Evolutionary conservation across 2,113 vertebrate genomes (phyloP).

Genomic region (Holacanthus passer): DNA sequence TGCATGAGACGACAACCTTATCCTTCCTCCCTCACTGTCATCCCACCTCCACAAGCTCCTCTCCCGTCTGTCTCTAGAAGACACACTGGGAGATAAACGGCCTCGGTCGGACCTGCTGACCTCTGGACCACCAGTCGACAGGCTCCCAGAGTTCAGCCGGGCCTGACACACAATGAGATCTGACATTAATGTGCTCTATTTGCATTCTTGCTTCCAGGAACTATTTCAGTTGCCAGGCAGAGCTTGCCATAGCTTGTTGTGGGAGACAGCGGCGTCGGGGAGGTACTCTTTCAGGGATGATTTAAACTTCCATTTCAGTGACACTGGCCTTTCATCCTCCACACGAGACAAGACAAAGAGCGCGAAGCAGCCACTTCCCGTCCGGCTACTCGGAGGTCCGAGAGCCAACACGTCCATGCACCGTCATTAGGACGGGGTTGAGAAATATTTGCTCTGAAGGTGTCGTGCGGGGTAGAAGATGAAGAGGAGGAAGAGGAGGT

Average conservation of each 20-base stretch:
- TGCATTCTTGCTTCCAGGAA: conserved; percentile 71
- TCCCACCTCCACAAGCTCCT: conserved; percentile 1
- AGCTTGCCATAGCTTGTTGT: conserved; percentile 52
- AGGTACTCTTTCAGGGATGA: conserved; percentile 56
- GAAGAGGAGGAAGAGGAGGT: conserved; percentile 29
- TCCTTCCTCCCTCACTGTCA: background rate
- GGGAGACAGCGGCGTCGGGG: conserved; percentile 50
- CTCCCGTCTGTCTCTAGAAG: conserved; percentile 14
- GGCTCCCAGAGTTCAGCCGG: conserved; percentile 52
- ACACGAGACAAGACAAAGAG: conserved; percentile 46
- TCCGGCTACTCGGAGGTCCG: conserved; percentile 55
- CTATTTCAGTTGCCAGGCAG: conserved; percentile 60
- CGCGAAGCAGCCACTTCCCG: conserved; percentile 14
- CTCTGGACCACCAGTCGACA: conserved; percentile 53
- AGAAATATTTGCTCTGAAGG: conserved; percentile 71
- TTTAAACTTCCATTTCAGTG: conserved; percentile 68
- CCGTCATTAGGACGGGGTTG: conserved; percentile 47
- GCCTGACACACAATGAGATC: conserved; percentile 51
- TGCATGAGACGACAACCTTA: background rate
- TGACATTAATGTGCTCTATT: conserved; percentile 60
- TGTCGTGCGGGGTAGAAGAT: conserved; percentile 6
- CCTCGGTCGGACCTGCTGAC: conserved; percentile 48
- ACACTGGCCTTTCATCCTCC: conserved; percentile 60
- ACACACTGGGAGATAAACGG: conserved; percentile 59
- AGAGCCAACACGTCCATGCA: conserved; percentile 58